Evolutionary conservation across 2,113 vertebrate species (phyloP).

Genomic region (Scophthalmus maximus): DNA sequence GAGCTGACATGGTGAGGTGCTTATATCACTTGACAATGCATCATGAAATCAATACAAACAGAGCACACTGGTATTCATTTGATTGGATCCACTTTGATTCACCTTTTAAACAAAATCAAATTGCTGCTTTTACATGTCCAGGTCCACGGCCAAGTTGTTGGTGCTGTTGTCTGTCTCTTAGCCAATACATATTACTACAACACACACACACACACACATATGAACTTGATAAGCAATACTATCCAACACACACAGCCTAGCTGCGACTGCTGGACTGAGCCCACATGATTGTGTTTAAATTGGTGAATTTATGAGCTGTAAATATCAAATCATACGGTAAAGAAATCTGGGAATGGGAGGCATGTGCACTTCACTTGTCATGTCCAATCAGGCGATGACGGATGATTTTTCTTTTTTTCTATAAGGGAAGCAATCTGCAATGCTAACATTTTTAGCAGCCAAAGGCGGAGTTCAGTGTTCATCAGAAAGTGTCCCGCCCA

Average conservation of each 20-base stretch:
- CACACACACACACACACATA: slow-evolving; percentile 41
- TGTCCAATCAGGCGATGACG: slow-evolving; percentile 54
- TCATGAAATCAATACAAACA: slow-evolving; percentile 68
- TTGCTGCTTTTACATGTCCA: slow-evolving; percentile 47
- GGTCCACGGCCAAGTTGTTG: slow-evolving; percentile 21
- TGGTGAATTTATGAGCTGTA: slow-evolving; percentile 60
- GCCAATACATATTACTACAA: slow-evolving; percentile 14
- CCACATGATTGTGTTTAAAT: slow-evolving; percentile 55
- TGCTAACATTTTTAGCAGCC: slow-evolving; percentile 54
- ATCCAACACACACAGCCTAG: slow-evolving; percentile 16
- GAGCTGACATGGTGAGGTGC: slow-evolving; percentile 27
- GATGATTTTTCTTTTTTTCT: slow-evolving; percentile 42
- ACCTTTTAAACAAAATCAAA: slow-evolving; percentile 74
- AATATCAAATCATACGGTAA: slow-evolving; percentile 67
- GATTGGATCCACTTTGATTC: slow-evolving; percentile 60
- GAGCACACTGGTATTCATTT: slow-evolving; percentile 46
- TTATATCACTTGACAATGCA: slow-evolving; percentile 63
- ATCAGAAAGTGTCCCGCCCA: slow-evolving; percentile 68
- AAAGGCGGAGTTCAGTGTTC: slow-evolving; percentile 52
- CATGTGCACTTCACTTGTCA: slow-evolving; percentile 58
- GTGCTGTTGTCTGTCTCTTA: slow-evolving; percentile 27
- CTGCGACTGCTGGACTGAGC: slow-evolving; percentile 29
- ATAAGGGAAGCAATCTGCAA: slow-evolving; percentile 42
- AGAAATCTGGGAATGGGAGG: slow-evolving; percentile 51
- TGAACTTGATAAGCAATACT: slow-evolving; percentile 50